These are phyloP conservation scores for Hyaena hyaena DNA, from an alignment of 2,113 vertebrate genomes.

Conservation along the genomic window DNA sequence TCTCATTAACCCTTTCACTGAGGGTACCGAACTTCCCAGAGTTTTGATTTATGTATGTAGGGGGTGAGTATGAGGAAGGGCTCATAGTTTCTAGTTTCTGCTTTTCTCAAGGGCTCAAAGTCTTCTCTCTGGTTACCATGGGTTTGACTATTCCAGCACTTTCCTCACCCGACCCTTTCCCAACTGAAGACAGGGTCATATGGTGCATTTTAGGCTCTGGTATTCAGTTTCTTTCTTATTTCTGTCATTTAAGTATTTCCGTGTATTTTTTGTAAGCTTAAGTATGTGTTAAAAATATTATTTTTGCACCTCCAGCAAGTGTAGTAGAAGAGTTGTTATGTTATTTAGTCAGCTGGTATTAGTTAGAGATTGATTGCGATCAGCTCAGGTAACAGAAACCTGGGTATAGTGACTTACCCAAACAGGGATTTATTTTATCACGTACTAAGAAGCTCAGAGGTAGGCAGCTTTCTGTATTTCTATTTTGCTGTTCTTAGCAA, in stretches of 20 bases:
- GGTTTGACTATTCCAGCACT: background rate
- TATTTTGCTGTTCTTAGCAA: background rate
- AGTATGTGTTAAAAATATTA: background rate
- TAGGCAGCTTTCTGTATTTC: slow-evolving; percentile 3
- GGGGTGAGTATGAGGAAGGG: background rate
- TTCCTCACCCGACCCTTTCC: background rate
- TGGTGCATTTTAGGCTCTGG: background rate
- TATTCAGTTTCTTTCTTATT: background rate
- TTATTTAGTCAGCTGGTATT: background rate
- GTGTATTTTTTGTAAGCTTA: background rate
- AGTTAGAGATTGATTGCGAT: background rate
- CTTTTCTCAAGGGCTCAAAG: background rate
- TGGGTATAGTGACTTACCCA: background rate
- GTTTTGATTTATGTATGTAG: background rate
- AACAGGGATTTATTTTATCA: slow-evolving; percentile 10
- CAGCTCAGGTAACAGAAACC: background rate
- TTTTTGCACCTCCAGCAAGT: background rate
- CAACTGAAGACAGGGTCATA: background rate
- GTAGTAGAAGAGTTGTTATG: background rate
- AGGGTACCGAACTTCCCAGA: background rate
- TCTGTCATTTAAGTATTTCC: background rate
- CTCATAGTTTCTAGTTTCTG: background rate
- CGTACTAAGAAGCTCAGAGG: background rate
- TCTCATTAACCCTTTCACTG: background rate
- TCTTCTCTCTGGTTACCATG: background rate